These are phyloP conservation scores for Aphelinus atriplicis DNA, from an alignment of 1,140 invertebrate genomes.

Conservation along the genomic window DNA sequence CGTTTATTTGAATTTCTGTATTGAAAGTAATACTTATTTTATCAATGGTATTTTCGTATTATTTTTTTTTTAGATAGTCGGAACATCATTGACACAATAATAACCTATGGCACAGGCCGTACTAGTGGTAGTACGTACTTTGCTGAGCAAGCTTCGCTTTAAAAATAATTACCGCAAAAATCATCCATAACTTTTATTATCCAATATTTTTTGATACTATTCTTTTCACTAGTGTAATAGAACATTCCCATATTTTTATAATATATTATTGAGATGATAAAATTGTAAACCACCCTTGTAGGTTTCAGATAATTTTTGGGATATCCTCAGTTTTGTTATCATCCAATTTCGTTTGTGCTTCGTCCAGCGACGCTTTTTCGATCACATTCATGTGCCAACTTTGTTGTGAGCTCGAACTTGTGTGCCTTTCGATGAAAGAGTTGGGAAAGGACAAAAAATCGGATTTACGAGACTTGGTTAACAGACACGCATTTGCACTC, in stretches of 20 bases:
- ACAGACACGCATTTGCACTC: not conserved
- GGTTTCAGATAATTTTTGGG: not conserved
- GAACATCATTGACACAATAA: too few species aligned
- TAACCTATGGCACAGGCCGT: too few species aligned
- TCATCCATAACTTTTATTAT: not conserved
- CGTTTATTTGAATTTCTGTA: too few species aligned
- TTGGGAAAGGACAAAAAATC: not conserved
- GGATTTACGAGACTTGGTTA: not conserved
- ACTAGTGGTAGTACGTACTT: too few species aligned
- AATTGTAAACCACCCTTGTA: not conserved
- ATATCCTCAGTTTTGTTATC: not conserved
- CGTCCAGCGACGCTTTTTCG: not conserved
- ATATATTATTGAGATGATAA: not conserved
- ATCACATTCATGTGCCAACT: slow-evolving; percentile 9
- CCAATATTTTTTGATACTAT: not conserved
- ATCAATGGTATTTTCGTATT: too few species aligned
- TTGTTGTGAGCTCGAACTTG: not conserved
- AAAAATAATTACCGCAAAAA: not conserved
- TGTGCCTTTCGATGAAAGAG: not conserved
- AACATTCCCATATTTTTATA: not conserved
- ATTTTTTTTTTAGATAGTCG: too few species aligned
- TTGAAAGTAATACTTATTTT: too few species aligned
- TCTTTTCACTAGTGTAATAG: not conserved
- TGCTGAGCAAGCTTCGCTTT: too few species aligned
- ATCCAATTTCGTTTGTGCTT: not conserved